A percentile compares a stretch with the other conserved stretches of the same genome.
Conservation (phyloP, 2,888 invertebrate genomes). For the Neoitamus cyanurus region DNA sequence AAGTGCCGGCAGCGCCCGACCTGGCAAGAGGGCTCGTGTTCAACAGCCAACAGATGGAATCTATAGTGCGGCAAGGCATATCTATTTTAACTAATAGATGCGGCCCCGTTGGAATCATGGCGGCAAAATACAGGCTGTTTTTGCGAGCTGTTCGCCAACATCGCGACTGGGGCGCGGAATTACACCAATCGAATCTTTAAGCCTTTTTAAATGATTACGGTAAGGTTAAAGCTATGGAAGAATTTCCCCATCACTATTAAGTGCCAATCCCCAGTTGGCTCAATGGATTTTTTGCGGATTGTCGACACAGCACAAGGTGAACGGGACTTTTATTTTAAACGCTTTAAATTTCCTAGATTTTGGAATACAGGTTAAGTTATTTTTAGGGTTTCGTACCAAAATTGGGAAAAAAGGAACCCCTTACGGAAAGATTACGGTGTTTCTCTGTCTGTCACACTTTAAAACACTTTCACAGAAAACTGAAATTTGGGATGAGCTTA, state of each 20-base stretch:
- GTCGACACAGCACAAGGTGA: too few relatives aligned
- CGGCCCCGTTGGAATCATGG: neutral
- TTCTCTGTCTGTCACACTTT: too few relatives aligned
- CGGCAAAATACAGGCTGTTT: neutral
- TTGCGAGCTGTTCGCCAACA: neutral
- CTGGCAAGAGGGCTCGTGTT: neutral
- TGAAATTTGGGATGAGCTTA: too few relatives aligned
- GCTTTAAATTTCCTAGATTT: neutral
- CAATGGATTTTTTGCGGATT: neutral
- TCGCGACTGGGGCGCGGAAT: neutral
- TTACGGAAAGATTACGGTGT: too few relatives aligned
- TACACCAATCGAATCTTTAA: neutral
- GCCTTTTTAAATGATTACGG: neutral
- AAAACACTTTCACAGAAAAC: too few relatives aligned
- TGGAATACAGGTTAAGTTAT: neutral
- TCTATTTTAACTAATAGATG: neutral
- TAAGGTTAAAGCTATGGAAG: neutral
- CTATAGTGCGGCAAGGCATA: neutral
- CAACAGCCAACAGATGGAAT: neutral
- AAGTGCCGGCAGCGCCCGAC: neutral
- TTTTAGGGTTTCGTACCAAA: neutral
- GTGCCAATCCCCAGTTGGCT: neutral
- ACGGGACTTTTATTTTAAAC: neutral
- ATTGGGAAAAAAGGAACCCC: neutral
- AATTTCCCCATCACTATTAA: neutral